phyloP scores from a whole-genome alignment of 2,888 invertebrate genomes.

The Coremacera marginata region DNA sequence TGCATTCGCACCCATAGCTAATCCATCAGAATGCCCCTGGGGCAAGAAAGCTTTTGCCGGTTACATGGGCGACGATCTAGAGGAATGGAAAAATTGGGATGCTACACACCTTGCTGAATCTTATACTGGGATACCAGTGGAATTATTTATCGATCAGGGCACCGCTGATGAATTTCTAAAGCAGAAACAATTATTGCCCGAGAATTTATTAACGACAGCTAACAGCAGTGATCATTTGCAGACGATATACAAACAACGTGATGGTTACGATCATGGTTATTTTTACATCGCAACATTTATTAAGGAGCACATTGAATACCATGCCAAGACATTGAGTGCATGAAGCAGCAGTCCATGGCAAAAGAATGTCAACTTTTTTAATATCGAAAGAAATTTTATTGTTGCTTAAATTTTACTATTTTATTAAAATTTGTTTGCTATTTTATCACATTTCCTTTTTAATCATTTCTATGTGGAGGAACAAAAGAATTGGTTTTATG shows the following conservation, averaged over 20 bases:
- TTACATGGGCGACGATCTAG: slow-evolving; percentile 80
- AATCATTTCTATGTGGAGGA: too few species aligned
- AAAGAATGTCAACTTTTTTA: background rate
- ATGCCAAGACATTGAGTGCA: slow-evolving; percentile 80
- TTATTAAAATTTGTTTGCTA: too few species aligned
- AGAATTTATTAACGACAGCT: slow-evolving; percentile 76
- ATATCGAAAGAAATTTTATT: too few species aligned
- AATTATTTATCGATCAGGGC: slow-evolving; percentile 92
- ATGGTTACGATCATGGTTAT: slow-evolving; percentile 96
- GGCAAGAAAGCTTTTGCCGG: slow-evolving; percentile 87
- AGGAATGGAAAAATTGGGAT: slow-evolving; percentile 87
- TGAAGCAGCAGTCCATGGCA: background rate
- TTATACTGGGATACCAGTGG: slow-evolving; percentile 86
- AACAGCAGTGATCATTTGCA: slow-evolving; percentile 74
- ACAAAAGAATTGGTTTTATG: too few species aligned
- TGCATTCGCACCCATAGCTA: slow-evolving; percentile 95
- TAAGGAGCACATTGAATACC: slow-evolving; percentile 92
- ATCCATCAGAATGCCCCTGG: slow-evolving; percentile 88
- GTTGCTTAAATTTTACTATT: too few species aligned
- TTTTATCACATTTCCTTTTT: too few species aligned
- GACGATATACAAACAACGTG: slow-evolving; percentile 78
- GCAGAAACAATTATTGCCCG: slow-evolving; percentile 83
- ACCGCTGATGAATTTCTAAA: slow-evolving; percentile 83
- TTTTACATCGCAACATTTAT: slow-evolving; percentile 93
- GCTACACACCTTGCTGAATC: slow-evolving; percentile 84